Base-by-base conservation (phyloP, 2,113 vertebrate genomes). In the Podocnemis expansa region DNA sequence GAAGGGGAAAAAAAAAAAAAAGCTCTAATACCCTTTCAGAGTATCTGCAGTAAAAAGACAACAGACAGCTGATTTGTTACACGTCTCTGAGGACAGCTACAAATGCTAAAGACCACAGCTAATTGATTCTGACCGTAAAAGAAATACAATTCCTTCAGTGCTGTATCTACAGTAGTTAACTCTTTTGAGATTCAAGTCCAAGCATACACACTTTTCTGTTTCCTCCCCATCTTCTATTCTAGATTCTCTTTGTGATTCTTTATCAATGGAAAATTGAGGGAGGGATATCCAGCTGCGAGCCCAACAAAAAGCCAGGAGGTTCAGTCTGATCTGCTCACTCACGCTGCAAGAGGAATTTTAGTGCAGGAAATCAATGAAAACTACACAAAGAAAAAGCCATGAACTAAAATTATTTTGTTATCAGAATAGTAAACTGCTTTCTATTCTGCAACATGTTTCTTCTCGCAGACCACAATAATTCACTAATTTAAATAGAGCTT, bases 211-310 rank as follows among this genome's bases (percentile, higher is more conserved):
- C 96, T 96, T 92, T 96, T 96, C 96, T 93, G 47, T 94, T 96
- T 97, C 93, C 58, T 16, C 89, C 88, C 93, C 47, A 91, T 94
- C 87, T 91, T 90, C 90, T 89, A 89, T 86, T 94, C 95, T 73
- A 90, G 95, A 96, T 96, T 95, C 96, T 94, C 87, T 97, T 96
- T 97, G 92, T 96, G 93, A 94, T 89, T 91, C 93, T 96, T 97
- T 96, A 96, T 96, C 96, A 97, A 94, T 97, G 96, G 96, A 96
- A 96, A 96, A 96, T 94, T 3, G 84, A 95, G 93, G 93, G 95
- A 96, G 96, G 94, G 84, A 89, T 92, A 95, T 97, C 96, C 97
- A 96, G 92, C 96, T 97, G 96, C 29, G 93, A 95, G 91, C 78
- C 67, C 93, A 91, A 93, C 91, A 94, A 91, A 95, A 97, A 94